phyloP scores from a whole-genome alignment of 1,140 invertebrate genomes.

The Halyomorpha halys region DNA sequence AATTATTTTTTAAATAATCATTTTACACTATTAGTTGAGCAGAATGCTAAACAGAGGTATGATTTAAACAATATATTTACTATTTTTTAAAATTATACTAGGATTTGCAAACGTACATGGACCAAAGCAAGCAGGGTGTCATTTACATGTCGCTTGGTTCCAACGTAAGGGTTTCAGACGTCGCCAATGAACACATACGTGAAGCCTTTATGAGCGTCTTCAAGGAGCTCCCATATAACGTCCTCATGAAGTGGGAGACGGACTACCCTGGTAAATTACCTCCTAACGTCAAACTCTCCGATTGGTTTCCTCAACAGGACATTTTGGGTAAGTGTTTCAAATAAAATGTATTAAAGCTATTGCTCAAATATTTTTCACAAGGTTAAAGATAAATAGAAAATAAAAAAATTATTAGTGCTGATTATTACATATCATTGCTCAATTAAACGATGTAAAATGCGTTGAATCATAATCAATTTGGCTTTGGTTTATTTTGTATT shows the following conservation, averaged over 20 bases:
- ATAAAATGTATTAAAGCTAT: conserved; percentile 26
- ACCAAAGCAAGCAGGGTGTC: conserved; percentile 35
- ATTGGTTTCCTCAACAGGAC: conserved; percentile 62
- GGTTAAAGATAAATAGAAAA: background rate
- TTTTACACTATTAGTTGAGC: no score
- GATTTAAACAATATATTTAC: no score
- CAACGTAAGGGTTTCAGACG: conserved; percentile 28
- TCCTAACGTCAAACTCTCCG: conserved; percentile 33
- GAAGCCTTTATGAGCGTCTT: conserved; percentile 30
- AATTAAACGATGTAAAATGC: no score
- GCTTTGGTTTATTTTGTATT: no score
- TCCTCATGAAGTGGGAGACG: conserved; percentile 34
- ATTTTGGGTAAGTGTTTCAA: conserved; percentile 43
- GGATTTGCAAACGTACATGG: conserved; percentile 32
- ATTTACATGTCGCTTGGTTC: conserved; percentile 37
- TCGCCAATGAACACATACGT: conserved; percentile 20
- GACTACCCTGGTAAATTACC: conserved; percentile 35
- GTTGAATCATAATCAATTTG: no score
- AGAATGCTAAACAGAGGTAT: no score
- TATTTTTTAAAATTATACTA: no score
- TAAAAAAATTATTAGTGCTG: no score
- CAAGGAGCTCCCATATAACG: conserved; percentile 31
- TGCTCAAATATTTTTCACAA: background rate
- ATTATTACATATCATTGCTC: no score
- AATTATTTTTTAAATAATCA: no score